These are phyloP conservation scores for Chelidonichthys spinosus DNA, from an alignment of 2,797 vertebrate species.

Conservation along the genomic window DNA sequence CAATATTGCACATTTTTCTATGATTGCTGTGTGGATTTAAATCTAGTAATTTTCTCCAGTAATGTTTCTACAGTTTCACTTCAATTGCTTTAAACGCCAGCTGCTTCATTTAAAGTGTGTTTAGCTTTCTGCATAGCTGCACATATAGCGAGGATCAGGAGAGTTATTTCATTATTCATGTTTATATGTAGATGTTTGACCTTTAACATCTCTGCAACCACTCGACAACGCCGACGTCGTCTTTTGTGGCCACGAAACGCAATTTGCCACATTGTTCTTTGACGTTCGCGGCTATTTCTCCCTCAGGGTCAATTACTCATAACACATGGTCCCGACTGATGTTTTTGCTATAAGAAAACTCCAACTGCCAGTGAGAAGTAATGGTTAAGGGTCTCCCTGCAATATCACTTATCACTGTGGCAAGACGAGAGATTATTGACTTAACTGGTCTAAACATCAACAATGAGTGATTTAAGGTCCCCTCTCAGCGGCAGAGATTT, in stretches of 20 bases:
- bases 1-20: neutral
- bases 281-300: slow-evolving; percentile 29
- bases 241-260: slow-evolving; percentile 30
- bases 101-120: neutral
- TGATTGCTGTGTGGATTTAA: neutral
- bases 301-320: slow-evolving; percentile 49
- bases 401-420: slow-evolving; percentile 74
- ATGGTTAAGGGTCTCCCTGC: slow-evolving; percentile 57
- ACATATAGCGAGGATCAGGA: neutral
- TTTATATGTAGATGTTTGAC: neutral
- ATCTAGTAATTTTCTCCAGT: slow-evolving; percentile 8
- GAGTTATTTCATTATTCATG: neutral
- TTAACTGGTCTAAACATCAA: slow-evolving; percentile 80
- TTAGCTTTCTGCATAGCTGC: neutral
- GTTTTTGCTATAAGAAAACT: slow-evolving; percentile 60
- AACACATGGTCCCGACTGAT: slow-evolving; percentile 49
- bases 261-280: slow-evolving; percentile 63
- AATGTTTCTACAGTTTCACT: neutral
- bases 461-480: slow-evolving; percentile 63
- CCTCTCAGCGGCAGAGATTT: slow-evolving; percentile 42
- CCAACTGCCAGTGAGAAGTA: slow-evolving; percentile 52
- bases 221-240: slow-evolving; percentile 27
- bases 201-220: slow-evolving; percentile 19
- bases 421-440: slow-evolving; percentile 76
- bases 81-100: neutral